Evolutionary conservation across 2,888 invertebrate species (phyloP), one percentile per base, ranked within the genome.

Genomic region (Tenthredo distinguenda): DNA sequence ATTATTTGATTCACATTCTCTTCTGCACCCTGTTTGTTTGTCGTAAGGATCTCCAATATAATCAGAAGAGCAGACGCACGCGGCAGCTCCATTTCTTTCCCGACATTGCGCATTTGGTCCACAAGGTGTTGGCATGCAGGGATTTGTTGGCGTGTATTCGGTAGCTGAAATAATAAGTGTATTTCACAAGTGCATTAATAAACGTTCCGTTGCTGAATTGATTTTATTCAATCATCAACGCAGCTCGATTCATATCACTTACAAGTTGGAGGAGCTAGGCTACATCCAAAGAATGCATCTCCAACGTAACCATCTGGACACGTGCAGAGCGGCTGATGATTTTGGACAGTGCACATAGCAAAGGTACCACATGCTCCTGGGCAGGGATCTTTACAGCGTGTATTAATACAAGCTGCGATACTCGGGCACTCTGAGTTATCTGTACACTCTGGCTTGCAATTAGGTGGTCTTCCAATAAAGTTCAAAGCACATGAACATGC

Each of bases 1-100:
- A 68, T 95, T 95, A 91, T 97, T 98, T 83, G 93, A 94, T 94
- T 97, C 97, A 91, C 98, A 98, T 93, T 98, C 98, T 82, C 96
- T 94, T 85, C 95, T 95, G 90, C 97, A 97, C 50, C 96, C 97
- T 85, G 94, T 94, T 62, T 94, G 94, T 87, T 91, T 94, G 90
- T 96, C 96, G 89, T 98, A 98, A 0, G 98, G 97, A 94, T 98
- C 97, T 50, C 98, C 98, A 89, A 97, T 96, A 89, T 96, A 97
- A 37, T 97, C 97, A 84, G 96, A 95, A 7, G 96, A 96, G 91
- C 98, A 98, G 43, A 96, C 95, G 91, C 98, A 98, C 58, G 98
- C 97, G n/a, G 97, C 97, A 0, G 98, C 97, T 15, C 97, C 96
- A 90, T 97, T 97, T 87, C 96, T 95, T 93, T 97, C 97, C 9